phyloP scores from a whole-genome alignment of 1,140 invertebrate genomes.

The Diorhabda elongata region DNA sequence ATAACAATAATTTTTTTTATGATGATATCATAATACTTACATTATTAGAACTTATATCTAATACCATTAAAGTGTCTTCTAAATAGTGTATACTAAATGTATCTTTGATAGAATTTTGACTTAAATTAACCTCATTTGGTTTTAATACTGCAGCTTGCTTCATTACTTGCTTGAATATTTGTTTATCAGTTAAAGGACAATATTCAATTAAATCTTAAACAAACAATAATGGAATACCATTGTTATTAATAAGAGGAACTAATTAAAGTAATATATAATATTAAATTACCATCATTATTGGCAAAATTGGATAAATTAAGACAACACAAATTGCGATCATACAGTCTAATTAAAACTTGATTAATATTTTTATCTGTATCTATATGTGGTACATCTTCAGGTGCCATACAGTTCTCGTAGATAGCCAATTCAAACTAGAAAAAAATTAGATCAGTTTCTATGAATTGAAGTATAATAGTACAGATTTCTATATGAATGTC shows the following conservation, averaged over 20 bases:
- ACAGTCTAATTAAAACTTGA: no score
- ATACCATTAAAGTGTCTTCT: not conserved
- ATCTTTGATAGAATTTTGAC: not conserved
- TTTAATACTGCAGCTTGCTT: not conserved
- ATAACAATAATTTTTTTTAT: no score
- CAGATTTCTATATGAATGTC: no score
- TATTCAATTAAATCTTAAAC: not conserved
- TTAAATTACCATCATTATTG: no score
- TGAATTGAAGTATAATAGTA: no score
- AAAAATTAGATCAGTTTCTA: not conserved
- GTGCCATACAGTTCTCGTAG: not conserved
- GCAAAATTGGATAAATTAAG: no score
- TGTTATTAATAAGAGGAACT: no score
- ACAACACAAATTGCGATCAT: no score
- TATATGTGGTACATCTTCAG: not conserved
- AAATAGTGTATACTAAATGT: not conserved
- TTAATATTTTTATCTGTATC: constrained; percentile 1
- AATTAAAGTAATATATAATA: no score
- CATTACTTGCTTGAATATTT: not conserved
- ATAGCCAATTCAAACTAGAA: constrained; percentile 14
- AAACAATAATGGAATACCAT: no score
- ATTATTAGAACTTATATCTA: constrained; percentile 2
- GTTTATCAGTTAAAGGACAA: not conserved
- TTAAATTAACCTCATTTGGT: not conserved
- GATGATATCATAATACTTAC: not conserved